Evolutionary conservation across 2,888 invertebrate genomes (phyloP), one percentile per base, ranked within the genome.

Genomic region (Brachyptera putata): DNA sequence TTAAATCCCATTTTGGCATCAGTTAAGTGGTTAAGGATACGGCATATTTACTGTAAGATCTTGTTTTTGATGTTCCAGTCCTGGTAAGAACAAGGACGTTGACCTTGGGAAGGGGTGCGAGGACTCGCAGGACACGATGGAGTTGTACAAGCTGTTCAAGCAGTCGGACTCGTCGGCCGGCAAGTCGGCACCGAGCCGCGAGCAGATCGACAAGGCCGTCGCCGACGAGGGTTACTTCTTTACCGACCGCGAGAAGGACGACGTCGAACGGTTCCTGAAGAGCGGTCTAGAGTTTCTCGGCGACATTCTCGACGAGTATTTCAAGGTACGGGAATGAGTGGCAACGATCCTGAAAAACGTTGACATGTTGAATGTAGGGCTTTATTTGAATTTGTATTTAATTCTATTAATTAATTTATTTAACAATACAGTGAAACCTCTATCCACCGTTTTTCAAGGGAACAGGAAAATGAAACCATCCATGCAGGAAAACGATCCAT

Each of bases 181-280:
- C 18, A 21, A 21, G 14, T 16, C 1, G 11, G 41, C 21, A 4
- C 41, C 41, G 18, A 41, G 18, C 16, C 7, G 41, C 64, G 13
- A 70, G 71, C 39, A 69, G 66, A 4, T 66, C 65, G 1, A 70
- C 69, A 61, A 73, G 70, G 59, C 69, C 68, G 30, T 34, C 18
- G 41, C 18, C 59, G 74, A 76, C 64, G 70, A 71, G 43, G 71
- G 76, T 58, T 89, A 89, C 74, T 89, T 89, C 75, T 83, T 81
- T 1, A 79, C 84, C 1, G 81, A 84, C 36, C 70, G 72, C 56
- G 89, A 89, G 77, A 77, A 75, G 64, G 74, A 74, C 50, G 86
- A 88, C 72, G 84, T 88, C 0, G 77, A 80, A 63, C 73, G 75
- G 53, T 86, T 87, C 67, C 81, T 88, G 67, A 77, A 75, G 57